Conservation (phyloP, 2,888 invertebrate genomes). For the Endotricha flammealis region DNA sequence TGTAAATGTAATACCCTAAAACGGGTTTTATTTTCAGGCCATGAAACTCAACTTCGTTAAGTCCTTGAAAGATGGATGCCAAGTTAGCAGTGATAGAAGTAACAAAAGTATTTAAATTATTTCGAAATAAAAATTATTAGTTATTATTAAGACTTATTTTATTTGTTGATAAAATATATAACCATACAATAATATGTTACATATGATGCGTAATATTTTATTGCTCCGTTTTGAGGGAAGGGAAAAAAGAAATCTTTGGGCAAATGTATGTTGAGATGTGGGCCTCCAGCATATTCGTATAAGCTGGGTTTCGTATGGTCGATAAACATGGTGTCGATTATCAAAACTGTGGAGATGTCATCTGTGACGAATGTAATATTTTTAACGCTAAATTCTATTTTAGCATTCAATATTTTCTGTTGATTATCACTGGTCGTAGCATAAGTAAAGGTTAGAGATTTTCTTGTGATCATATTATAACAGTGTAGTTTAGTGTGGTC, state of each 20-base stretch:
- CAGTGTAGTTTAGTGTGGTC: constrained; percentile 44
- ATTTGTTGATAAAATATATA: constrained; percentile 40
- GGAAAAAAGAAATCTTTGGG: constrained; percentile 88
- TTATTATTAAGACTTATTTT: constrained; percentile 63
- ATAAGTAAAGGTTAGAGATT: constrained; percentile 44
- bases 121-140: constrained; percentile 73
- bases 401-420: constrained; percentile 46
- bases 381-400: constrained; percentile 25
- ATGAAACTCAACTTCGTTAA: constrained; percentile 49
- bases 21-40: constrained; percentile 68
- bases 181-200: constrained; percentile 25
- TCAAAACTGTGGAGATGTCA: constrained; percentile 44
- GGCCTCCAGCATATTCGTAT: constrained; percentile 73
- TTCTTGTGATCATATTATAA: constrained; percentile 46
- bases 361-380: constrained; percentile 45
- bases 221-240: constrained; percentile 57
- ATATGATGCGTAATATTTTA: constrained; percentile 16
- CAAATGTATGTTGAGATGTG: constrained; percentile 81
- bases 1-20: constrained; percentile 28
- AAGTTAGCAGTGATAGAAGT: constrained; percentile 70
- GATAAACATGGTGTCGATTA: constrained; percentile 53
- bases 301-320: constrained; percentile 48
- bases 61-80: constrained; percentile 59
- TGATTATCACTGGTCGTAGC: constrained; percentile 38
- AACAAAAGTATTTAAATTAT: constrained; percentile 73